Conservation (phyloP, 1,140 invertebrate genomes). For the Drosophila sulfurigaster region DNA sequence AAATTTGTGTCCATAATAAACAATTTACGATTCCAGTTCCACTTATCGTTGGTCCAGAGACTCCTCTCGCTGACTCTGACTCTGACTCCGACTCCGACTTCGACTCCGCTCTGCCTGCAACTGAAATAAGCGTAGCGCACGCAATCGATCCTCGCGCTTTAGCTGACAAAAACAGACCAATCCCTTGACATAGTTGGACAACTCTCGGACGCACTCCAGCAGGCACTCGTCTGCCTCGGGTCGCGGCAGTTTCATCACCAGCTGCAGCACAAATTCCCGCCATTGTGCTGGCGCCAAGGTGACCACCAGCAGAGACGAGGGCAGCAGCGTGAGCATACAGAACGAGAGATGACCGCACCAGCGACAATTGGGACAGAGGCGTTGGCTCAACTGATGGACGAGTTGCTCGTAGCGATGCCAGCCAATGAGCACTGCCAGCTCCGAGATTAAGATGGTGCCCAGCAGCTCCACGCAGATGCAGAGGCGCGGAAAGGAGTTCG, state of each 20-base stretch:
- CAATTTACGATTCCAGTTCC: slow-evolving; percentile 58
- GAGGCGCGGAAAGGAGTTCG: slow-evolving; percentile 18
- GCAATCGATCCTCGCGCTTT: slow-evolving; percentile 44
- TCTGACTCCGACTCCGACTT: not conserved
- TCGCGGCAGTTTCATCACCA: slow-evolving; percentile 37
- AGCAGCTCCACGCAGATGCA: slow-evolving; percentile 36
- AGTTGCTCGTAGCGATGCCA: slow-evolving; percentile 49
- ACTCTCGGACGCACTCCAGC: slow-evolving; percentile 29
- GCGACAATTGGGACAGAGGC: slow-evolving; percentile 21
- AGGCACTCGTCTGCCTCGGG: slow-evolving; percentile 25
- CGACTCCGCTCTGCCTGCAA: slow-evolving; percentile 21
- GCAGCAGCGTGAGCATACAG: slow-evolving; percentile 9
- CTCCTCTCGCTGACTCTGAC: not conserved
- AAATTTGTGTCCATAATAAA: slow-evolving; percentile 78
- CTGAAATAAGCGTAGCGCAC: slow-evolving; percentile 40
- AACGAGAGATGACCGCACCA: slow-evolving; percentile 46
- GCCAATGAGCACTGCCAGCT: slow-evolving; percentile 29
- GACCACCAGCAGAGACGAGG: slow-evolving; percentile 13
- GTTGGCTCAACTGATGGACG: not conserved
- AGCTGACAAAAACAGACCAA: slow-evolving; percentile 34
- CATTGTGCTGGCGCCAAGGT: slow-evolving; percentile 22
- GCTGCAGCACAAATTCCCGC: slow-evolving; percentile 26
- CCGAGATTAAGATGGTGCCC: slow-evolving; percentile 40
- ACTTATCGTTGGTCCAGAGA: not conserved
- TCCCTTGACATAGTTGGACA: slow-evolving; percentile 30